Evolutionary conservation across 2,113 vertebrate genomes (phyloP), one percentile per base, ranked within the genome.

Genomic region (Toxostoma redivivum): DNA sequence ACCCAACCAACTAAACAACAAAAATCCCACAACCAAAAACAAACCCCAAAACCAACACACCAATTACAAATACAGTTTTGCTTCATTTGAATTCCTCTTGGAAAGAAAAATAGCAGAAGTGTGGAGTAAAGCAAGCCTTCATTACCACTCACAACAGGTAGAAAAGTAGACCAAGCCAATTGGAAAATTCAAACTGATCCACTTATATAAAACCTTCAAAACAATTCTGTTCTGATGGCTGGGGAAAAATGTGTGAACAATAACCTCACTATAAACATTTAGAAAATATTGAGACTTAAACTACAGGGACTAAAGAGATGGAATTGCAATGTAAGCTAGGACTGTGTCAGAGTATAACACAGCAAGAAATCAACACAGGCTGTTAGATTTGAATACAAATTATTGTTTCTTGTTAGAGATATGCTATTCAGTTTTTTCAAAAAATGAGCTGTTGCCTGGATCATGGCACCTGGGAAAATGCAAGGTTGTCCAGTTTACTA

Each of bases 331-430:
- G 22, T 80, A 58, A 79, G 20, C 47, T 88, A 35, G 25, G 64
- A 56, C 53, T 60, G 15, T 86, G 54, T 82, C 47, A 40, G 33
- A 80, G 42, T 30, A 66, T 30, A 85, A 65, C 72, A 17, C 66
- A 93, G 47, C 47, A 67, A 80, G 66, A 78, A 72, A 33, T 30
- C 61, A 71, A 54, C 64, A 80, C 13, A 47, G 67, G 19, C 71
- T 86, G 74, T 67, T 93, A 88, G 44, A 84, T 62, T 78, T 86
- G 72, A 74, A 88, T 86, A 71, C 62, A 82, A 86, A 71, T 92
- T 58, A 72, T 33, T 84, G 31, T 60, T 92, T 80, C 35, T 42
- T 94, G 22, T 83, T 86, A 64, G 47, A 77, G 27, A 62, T 51
- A 27, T 90, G 67, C 25, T 88, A 4, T 62, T 94, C 31, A 65